phyloP scores from a whole-genome alignment of 37 sponge, comb jelly and placozoan genomes.

The Chondrilla cf. caribensis region DNA sequence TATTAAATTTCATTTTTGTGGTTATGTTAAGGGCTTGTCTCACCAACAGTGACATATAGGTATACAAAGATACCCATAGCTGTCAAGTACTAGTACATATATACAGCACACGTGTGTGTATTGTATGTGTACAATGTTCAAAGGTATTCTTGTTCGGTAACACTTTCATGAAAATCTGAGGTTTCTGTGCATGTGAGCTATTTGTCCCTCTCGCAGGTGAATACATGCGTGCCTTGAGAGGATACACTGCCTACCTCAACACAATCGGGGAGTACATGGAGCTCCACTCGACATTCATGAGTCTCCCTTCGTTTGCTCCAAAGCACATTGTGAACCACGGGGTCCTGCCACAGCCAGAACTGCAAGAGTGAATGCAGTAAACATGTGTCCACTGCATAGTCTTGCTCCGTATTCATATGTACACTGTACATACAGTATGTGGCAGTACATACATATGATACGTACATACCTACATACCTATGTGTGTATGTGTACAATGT shows the following conservation, averaged over 20 bases:
- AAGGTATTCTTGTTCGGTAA: too few relatives aligned
- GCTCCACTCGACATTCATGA: conserved; percentile 51
- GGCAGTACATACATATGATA: too few relatives aligned
- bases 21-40: too few relatives aligned
- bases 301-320: not conserved
- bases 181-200: too few relatives aligned
- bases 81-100: too few relatives aligned
- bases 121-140: too few relatives aligned
- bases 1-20: too few relatives aligned
- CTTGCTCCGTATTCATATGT: not conserved
- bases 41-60: too few relatives aligned
- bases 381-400: not conserved
- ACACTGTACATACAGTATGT: not conserved
- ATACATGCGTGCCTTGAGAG: not conserved
- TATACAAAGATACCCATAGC: too few relatives aligned
- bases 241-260: conserved; percentile 37
- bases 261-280: conserved; percentile 46
- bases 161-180: too few relatives aligned
- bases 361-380: conserved; percentile 39
- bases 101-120: too few relatives aligned
- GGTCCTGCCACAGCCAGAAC: conserved; percentile 34
- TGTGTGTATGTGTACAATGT: conserved; percentile 2
- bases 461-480: not conserved
- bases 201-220: too few relatives aligned
- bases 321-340: conserved; percentile 58